These are phyloP conservation scores for Mycteria americana DNA, from an alignment of 2,797 vertebrate species.

Conservation along the genomic window DNA sequence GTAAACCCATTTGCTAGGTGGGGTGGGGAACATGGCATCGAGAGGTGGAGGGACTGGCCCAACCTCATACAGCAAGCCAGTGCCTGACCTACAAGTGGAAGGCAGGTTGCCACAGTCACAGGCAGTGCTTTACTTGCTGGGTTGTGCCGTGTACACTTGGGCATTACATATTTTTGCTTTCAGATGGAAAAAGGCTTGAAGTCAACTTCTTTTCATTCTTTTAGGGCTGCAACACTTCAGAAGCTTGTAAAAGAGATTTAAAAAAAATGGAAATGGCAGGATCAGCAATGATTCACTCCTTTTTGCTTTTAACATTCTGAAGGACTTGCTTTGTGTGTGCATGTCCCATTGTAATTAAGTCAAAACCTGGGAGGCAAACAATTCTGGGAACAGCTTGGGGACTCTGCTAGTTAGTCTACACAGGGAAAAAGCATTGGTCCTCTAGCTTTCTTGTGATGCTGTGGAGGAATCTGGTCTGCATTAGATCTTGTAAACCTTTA, in stretches of 20 bases:
- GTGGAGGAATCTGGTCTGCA: neutral
- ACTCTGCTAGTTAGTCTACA: neutral
- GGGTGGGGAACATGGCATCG: accelerated
- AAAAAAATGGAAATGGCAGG: neutral
- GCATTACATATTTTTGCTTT: neutral
- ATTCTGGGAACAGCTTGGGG: neutral
- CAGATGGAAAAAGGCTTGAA: neutral
- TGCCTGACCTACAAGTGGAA: neutral
- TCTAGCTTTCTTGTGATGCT: neutral
- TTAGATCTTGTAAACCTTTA: neutral
- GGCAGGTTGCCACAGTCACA: neutral
- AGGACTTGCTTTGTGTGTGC: slow-evolving; percentile 2
- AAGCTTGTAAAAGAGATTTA: neutral
- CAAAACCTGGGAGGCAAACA: neutral
- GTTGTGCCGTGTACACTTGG: neutral
- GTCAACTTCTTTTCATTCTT: neutral
- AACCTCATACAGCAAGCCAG: neutral
- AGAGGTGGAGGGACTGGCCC: neutral
- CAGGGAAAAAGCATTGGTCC: neutral
- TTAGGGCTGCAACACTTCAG: neutral
- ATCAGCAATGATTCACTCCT: slow-evolving; percentile 1
- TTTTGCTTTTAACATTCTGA: neutral
- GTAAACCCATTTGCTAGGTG: neutral
- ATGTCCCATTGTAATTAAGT: neutral
- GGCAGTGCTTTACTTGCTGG: neutral